Percentiles rank a stretch among this genome's conserved stretches.
Conservation (phyloP, 2,797 vertebrate species). For the Pseudochirops cupreus region DNA sequence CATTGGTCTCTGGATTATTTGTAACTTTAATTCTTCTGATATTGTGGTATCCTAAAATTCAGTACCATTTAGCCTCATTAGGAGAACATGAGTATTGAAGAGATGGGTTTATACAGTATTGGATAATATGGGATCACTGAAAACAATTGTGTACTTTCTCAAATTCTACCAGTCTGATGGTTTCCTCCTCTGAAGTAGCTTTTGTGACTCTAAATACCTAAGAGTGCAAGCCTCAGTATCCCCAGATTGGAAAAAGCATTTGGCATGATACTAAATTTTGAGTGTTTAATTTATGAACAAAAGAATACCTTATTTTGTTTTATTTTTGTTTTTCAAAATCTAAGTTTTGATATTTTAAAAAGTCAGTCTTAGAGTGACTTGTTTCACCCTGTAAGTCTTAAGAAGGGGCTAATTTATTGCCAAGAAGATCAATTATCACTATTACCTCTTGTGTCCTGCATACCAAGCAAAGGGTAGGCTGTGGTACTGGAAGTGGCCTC, state of each 20-base stretch:
- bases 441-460: neutral
- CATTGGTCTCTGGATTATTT: neutral
- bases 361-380: neutral
- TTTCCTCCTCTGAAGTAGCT: neutral
- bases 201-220: neutral
- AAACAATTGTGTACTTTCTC: neutral
- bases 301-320: neutral
- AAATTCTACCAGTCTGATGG: neutral
- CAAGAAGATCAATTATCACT: neutral
- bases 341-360: neutral
- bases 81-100: neutral
- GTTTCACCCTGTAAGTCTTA: neutral
- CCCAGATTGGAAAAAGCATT: neutral
- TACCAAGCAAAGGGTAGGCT: neutral
- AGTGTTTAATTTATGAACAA: neutral
- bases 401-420: neutral
- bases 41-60: neutral
- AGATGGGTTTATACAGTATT: too few species aligned
- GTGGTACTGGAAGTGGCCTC: too few species aligned
- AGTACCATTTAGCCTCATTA: neutral
- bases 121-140: neutral
- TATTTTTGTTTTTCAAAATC: neutral
- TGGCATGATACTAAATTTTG: neutral
- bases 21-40: neutral
- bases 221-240: neutral